Evolutionary conservation across 30 jellyfish, hydroid and myxozoan species (phyloP).

Genomic region (Nemopilema nomurai): DNA sequence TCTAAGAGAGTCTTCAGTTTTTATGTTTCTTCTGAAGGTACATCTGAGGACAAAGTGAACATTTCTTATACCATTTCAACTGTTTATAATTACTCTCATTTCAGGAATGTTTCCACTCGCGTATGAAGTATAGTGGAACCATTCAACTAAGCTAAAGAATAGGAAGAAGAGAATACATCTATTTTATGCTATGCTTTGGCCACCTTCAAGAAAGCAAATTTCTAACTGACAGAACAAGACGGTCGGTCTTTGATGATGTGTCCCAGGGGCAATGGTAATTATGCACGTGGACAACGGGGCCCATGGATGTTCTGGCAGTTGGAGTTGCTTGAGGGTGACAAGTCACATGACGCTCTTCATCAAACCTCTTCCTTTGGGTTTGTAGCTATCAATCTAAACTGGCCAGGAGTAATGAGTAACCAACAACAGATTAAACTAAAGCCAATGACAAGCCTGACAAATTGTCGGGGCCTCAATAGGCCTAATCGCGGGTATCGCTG

Average conservation of each 20-base stretch:
- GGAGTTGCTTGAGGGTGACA: neutral
- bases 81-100: too few relatives aligned
- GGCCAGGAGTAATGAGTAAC: neutral
- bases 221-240: too few relatives aligned
- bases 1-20: too few relatives aligned
- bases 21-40: too few relatives aligned
- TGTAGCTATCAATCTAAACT: neutral
- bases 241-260: neutral
- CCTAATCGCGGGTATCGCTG: neutral
- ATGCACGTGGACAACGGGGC: neutral
- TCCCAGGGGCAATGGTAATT: neutral
- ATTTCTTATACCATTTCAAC: too few relatives aligned
- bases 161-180: too few relatives aligned
- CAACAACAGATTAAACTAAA: neutral
- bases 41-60: too few relatives aligned
- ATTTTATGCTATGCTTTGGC: too few relatives aligned
- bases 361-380: neutral
- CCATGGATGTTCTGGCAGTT: neutral
- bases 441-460: neutral
- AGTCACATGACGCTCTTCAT: neutral
- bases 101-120: too few relatives aligned
- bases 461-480: neutral
- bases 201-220: too few relatives aligned
- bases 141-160: too few relatives aligned
- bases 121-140: too few relatives aligned